Conservation (phyloP, 1,140 invertebrate genomes). For the Leguminivora glycinivorella region DNA sequence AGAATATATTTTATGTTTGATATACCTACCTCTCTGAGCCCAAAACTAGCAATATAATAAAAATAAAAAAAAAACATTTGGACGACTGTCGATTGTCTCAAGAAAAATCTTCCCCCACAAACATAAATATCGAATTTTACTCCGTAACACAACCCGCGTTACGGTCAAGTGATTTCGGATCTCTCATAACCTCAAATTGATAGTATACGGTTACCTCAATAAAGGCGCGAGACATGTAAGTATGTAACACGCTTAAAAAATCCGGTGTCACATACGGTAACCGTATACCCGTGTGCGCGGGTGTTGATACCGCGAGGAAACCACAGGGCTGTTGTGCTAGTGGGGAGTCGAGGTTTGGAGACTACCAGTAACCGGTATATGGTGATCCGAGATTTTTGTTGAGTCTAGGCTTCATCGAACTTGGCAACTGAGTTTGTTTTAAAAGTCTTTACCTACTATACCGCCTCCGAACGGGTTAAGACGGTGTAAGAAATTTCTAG, state of each 20-base stretch:
- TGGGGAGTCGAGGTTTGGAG: not conserved
- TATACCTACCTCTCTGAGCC: not conserved
- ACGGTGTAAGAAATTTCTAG: no score
- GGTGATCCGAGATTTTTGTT: not conserved
- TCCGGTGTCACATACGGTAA: conserved; percentile 6
- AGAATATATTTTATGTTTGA: not conserved
- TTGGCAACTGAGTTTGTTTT: no score
- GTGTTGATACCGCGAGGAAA: not conserved
- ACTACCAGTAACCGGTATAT: not conserved
- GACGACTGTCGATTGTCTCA: not conserved
- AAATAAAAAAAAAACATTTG: not conserved
- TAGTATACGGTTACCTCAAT: conserved; percentile 9
- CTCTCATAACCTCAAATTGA: conserved; percentile 3
- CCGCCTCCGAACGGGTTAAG: no score
- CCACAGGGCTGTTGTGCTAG: not conserved
- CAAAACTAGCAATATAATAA: not conserved
- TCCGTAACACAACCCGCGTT: not conserved
- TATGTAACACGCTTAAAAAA: conserved; percentile 15
- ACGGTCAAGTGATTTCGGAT: not conserved
- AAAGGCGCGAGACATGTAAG: conserved; percentile 12
- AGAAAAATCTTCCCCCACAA: not conserved
- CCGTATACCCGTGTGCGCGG: conserved; percentile 8
- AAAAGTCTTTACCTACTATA: no score
- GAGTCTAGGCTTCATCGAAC: no score
- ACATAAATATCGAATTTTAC: not conserved